Evolutionary conservation across 2,797 vertebrate species (phyloP).

Genomic region (Hippoglossus hippoglossus): DNA sequence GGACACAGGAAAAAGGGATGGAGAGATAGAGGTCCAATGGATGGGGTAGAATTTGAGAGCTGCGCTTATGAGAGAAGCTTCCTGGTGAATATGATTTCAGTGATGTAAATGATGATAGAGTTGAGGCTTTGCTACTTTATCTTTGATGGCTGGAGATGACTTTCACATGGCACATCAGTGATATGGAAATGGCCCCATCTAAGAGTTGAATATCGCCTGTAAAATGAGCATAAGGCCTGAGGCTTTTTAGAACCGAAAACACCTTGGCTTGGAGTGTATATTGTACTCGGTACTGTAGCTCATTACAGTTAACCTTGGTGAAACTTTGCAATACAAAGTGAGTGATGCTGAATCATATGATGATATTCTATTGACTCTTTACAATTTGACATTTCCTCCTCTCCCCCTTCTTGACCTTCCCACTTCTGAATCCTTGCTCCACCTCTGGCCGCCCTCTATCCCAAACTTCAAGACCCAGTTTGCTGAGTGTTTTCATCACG

Average conservation of each 20-base stretch:
- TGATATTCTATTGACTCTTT: constrained; percentile 45
- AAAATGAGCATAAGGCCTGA: constrained; percentile 51
- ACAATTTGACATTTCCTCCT: constrained; percentile 53
- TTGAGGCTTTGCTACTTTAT: constrained; percentile 57
- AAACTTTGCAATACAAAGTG: constrained; percentile 54
- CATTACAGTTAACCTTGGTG: constrained; percentile 74
- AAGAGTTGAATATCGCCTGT: constrained; percentile 50
- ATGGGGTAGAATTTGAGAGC: constrained; percentile 64
- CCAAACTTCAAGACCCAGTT: constrained; percentile 44
- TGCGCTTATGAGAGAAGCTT: constrained; percentile 65
- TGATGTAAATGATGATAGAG: constrained; percentile 79
- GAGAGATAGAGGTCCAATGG: constrained; percentile 52
- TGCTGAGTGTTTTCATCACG: constrained; percentile 61
- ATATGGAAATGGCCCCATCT: constrained; percentile 75
- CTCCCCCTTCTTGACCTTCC: constrained; percentile 47
- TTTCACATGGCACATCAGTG: constrained; percentile 64
- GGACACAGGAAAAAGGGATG: constrained; percentile 38
- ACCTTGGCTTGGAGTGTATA: constrained; percentile 52
- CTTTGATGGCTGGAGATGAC: constrained; percentile 71
- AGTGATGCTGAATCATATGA: constrained; percentile 56
- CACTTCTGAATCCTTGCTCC: constrained; percentile 12
- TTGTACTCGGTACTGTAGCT: constrained; percentile 51
- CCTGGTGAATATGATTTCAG: constrained; percentile 76
- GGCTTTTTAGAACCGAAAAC: constrained; percentile 49
- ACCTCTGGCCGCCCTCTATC: constrained; percentile 61